Evolutionary conservation across 2,113 vertebrate genomes (phyloP), one percentile per base, ranked within the genome.

Genomic region (Gymnocephalus cernua): DNA sequence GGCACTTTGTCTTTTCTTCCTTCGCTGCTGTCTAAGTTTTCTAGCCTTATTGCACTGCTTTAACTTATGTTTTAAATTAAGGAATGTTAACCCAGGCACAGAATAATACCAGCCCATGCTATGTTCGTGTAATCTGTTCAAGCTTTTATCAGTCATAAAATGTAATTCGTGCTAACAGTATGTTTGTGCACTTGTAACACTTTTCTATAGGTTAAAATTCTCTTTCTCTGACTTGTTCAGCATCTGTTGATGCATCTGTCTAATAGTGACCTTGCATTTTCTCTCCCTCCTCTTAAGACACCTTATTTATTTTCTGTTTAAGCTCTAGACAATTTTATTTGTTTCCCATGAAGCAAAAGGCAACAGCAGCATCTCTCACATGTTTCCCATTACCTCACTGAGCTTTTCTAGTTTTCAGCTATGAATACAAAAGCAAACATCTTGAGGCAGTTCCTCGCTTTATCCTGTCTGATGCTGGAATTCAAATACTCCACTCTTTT

Each of bases 401-500:
- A 79, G 41, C 62, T 35, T 70, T 75, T 25, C 35, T 48, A 77
- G 67, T 82, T 85, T 77, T 65, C 57, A 74, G 72, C 66, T 63
- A 48, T 7, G 15, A 32, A 80, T 56, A 68, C 51, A 80, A 73
- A 83, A 72, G 63, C 79, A 80, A 88, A 89, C 38, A 1, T 86
- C 74, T 77, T 1, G 23, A 68, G 85, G 73, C 79, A 14, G 45
- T 73, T 77, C 79, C 76, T 51, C 32, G 38, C 71, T 80, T 73
- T 14, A 51, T 61, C n/a, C 67, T 25, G 59, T 50, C 73, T 53
- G 63, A 47, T 56, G 73, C 29, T 54, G 58, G 50, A 66, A 79
- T 77, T 79, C 75, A 78, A 70, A 64, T 59, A 71, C 62, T 47
- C 21, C 12, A 2, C 13, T 65, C 38, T 63, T 72, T 63, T 6